Conservation (phyloP, 1,140 invertebrate genomes). For the Monochamus saltuarius region DNA sequence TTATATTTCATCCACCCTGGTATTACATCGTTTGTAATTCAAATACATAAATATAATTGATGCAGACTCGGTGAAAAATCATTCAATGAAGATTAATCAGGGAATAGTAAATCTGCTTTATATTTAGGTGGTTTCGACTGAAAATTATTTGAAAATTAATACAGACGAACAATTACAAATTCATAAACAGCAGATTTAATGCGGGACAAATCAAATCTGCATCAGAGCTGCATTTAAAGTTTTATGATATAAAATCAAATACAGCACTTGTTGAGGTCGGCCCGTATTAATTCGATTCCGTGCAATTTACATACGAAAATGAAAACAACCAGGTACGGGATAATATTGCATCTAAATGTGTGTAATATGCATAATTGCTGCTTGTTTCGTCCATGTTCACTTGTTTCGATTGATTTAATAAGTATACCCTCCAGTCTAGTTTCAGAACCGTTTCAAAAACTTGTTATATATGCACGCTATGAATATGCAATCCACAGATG, state of each 20-base stretch:
- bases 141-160: neutral
- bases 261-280: conserved; percentile 1
- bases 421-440: no score
- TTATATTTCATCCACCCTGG: no score
- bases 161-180: neutral
- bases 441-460: no score
- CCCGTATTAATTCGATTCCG: neutral
- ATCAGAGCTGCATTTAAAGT: neutral
- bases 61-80: no score
- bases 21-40: no score
- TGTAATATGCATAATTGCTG: conserved; percentile 4
- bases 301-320: conserved; percentile 7
- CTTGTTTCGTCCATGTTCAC: neutral
- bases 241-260: neutral
- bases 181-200: neutral
- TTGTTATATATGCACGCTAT: no score
- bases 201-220: conserved; percentile 1
- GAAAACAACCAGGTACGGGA: neutral
- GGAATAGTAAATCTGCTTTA: neutral
- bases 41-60: no score
- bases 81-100: no score
- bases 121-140: neutral
- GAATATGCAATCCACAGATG: no score
- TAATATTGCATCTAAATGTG: conserved; percentile 8
- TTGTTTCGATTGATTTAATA: no score